Conservation (phyloP, 37 sponge, comb jelly and placozoan genomes). For the Beroe ovata region DNA sequence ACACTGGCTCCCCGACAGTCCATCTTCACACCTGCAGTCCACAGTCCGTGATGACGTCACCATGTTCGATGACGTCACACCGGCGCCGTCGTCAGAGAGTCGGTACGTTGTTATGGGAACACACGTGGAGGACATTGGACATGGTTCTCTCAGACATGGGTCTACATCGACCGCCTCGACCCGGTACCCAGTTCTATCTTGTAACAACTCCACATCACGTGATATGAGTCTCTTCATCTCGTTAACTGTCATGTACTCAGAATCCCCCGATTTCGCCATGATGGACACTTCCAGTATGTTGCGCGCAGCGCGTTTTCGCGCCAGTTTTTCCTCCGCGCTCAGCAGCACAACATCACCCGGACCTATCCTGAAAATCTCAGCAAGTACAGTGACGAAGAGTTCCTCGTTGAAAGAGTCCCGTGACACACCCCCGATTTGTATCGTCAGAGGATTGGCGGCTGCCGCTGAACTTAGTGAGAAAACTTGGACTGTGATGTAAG, state of each 20-base stretch:
- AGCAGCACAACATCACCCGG: constrained; percentile 28
- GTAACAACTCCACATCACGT: not conserved
- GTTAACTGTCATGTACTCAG: constrained; percentile 3
- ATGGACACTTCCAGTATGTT: not conserved
- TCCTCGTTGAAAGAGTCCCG: not conserved
- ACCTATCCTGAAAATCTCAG: constrained; percentile 1
- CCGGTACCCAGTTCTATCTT: constrained; percentile 8
- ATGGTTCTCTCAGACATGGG: constrained; percentile 48
- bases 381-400: constrained; percentile 9
- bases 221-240: constrained; percentile 31
- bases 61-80: too few relatives aligned
- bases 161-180: constrained; percentile 33
- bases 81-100: not conserved
- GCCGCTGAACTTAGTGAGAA: constrained; percentile 15
- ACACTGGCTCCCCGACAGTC: constrained; percentile 21
- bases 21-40: constrained; percentile 6
- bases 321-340: constrained; percentile 26
- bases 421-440: not conserved
- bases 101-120: not conserved
- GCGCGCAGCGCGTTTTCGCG: not conserved
- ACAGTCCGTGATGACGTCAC: not conserved
- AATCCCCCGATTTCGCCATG: not conserved
- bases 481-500: constrained; percentile 25
- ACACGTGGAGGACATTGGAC: constrained; percentile 36
- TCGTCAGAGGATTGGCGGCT: constrained; percentile 20